Evolutionary conservation across 2,113 vertebrate species (phyloP), one percentile per base, ranked within the genome.

Genomic region (Thunnus maccoyii): DNA sequence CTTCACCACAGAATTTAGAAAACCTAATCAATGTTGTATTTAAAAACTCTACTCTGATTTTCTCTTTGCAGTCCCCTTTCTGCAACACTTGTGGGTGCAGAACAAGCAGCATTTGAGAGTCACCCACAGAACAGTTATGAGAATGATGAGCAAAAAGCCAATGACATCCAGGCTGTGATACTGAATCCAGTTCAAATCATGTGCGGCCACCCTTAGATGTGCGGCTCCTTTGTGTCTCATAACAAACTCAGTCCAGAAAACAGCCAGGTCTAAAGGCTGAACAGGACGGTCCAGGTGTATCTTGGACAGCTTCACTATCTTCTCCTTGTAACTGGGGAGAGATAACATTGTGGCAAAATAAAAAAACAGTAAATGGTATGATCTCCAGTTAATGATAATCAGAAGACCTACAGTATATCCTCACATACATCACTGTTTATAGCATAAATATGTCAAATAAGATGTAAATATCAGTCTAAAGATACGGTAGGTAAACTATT

Each of bases 221-320:
- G 90, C 78, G 0, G 97, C 97, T 46, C 97, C 97, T 83, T 97
- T 96, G 91, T 99, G 96, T 79, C 94, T 95, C 93, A 99, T 97
- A 44, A 99, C 96, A 7, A 97, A 99, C 89, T 99, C 98, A 0
- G 97, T 95, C 98, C 98, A 99, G 93, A 97, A 95, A 62, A 96
- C 96, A 0, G 97, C 96, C 88, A 98, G 91, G 70, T 99, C 97
- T 91, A 99, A 48, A 0, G 97, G 97, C 55, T 95, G 80, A 1
- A 97, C 82, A 1, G 96, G 97, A 0, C 96, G 96, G 93, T 99
- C 98, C 4, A 94, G 94, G 84, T 99, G 97, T 7, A 97, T 88
- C 0, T 91, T 78, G 0, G 97, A 98, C 52, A 99, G 93, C 32
- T 54, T 87, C 78, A 90, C 78, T 66, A 98, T 96, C 65, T 96